These are phyloP conservation scores for Agonum fuliginosum DNA, from an alignment of 2,888 invertebrate species.

Conservation along the genomic window DNA sequence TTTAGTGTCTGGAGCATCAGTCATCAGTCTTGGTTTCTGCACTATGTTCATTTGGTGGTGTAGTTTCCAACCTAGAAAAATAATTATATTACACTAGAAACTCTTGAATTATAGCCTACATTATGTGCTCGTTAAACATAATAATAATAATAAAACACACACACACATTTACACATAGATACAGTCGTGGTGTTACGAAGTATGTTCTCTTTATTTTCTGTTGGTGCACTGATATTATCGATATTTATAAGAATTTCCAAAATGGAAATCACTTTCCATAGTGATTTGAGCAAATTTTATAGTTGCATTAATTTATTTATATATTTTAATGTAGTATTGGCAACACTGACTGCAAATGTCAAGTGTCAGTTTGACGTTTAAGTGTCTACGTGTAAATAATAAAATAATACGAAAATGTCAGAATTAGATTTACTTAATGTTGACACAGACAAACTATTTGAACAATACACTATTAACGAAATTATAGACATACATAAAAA, in stretches of 20 bases:
- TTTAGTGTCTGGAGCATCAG: not conserved
- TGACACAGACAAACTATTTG: constrained; percentile 85
- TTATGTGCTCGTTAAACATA: too few relatives aligned
- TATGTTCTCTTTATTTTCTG: not conserved
- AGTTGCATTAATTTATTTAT: not conserved
- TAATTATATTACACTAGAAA: too few relatives aligned
- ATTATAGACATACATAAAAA: constrained; percentile 90
- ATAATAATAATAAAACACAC: too few relatives aligned
- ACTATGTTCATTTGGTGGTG: not conserved
- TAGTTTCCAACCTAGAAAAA: too few relatives aligned
- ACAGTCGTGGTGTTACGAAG: too few relatives aligned
- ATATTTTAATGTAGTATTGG: too few relatives aligned
- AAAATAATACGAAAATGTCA: constrained; percentile 36
- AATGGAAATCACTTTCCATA: not conserved
- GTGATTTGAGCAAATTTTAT: not conserved
- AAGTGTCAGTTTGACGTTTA: too few relatives aligned
- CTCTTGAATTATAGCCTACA: too few relatives aligned
- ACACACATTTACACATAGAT: too few relatives aligned
- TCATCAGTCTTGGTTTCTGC: not conserved
- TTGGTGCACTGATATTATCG: not conserved
- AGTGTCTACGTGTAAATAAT: constrained; percentile 17
- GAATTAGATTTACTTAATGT: constrained; percentile 74
- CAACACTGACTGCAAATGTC: too few relatives aligned
- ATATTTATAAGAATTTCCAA: not conserved
- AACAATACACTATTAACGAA: constrained; percentile 86